phyloP scores from a whole-genome alignment of 2,797 vertebrate genomes.

The Mastacembelus armatus region DNA sequence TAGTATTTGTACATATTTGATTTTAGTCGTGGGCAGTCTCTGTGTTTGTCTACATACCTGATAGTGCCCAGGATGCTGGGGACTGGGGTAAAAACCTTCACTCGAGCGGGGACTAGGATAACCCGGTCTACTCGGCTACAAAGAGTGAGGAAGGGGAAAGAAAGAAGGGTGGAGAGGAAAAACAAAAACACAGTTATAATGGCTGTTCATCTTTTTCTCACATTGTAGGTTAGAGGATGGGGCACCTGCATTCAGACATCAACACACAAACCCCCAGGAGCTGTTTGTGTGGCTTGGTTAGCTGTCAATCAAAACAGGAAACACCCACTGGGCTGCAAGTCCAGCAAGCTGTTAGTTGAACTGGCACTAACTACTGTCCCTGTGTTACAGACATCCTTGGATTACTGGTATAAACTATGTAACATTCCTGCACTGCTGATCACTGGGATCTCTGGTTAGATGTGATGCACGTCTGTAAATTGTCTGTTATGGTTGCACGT shows the following conservation, averaged over 20 bases:
- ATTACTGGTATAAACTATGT: conserved; percentile 5
- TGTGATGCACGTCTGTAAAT: conserved; percentile 47
- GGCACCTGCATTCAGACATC: conserved; percentile 55
- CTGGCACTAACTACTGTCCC: conserved; percentile 27
- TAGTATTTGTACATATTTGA: too few species aligned
- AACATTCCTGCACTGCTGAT: neutral
- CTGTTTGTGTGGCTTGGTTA: conserved; percentile 81
- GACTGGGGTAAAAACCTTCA: conserved; percentile 95
- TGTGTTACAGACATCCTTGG: conserved; percentile 36
- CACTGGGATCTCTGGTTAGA: conserved; percentile 42
- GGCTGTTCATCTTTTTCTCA: conserved; percentile 1
- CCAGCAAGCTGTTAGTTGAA: conserved; percentile 82
- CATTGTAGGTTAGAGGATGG: conserved; percentile 14
- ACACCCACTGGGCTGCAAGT: conserved; percentile 75
- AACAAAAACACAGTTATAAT: conserved; percentile 19
- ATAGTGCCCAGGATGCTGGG: conserved; percentile 95
- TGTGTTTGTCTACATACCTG: conserved; percentile 84
- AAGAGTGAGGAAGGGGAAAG: conserved; percentile 4
- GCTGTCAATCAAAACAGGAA: conserved; percentile 73
- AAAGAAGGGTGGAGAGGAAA: neutral
- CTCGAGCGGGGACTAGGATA: conserved; percentile 98
- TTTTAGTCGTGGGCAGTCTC: neutral
- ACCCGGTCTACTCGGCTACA: conserved; percentile 95
- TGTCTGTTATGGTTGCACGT: conserved; percentile 33
- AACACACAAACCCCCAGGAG: conserved; percentile 72